Conservation (phyloP, 1,140 invertebrate species). For the Temnothorax longispinosus region DNA sequence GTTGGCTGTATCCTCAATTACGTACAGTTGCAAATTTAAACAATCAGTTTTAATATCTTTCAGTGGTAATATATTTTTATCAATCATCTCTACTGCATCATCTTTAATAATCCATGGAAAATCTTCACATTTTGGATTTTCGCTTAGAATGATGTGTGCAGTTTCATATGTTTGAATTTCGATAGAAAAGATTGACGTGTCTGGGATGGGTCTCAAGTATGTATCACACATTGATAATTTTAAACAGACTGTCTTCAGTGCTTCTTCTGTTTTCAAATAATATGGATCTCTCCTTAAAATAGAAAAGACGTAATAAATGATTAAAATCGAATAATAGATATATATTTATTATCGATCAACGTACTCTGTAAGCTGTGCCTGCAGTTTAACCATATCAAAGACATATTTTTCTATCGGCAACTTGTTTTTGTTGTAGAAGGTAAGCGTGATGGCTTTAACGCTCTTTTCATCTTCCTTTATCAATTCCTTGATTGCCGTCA, state of each 20-base stretch:
- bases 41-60: conserved; percentile 79
- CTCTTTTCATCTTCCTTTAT: conserved; percentile 82
- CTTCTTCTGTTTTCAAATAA: conserved; percentile 87
- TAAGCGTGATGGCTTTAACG: conserved; percentile 85
- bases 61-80: conserved; percentile 77
- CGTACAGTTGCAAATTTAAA: conserved; percentile 80
- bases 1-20: conserved; percentile 66
- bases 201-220: conserved; percentile 85
- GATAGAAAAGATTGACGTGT: conserved; percentile 86
- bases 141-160: conserved; percentile 83
- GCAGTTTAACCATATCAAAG: conserved; percentile 85
- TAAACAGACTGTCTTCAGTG: conserved; percentile 87
- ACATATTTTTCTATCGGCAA: conserved; percentile 86
- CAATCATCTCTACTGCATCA: conserved; percentile 65
- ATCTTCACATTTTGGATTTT: conserved; percentile 85
- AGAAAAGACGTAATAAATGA: conserved; percentile 19
- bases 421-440: conserved; percentile 76
- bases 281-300: conserved; percentile 85
- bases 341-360: conserved; percentile 53
- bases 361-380: conserved; percentile 74
- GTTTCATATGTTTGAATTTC: conserved; percentile 87
- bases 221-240: conserved; percentile 84
- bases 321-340: not conserved
- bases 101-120: conserved; percentile 86
- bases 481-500: conserved; percentile 83